These are phyloP conservation scores for Melanotaenia pygmaea DNA, from an alignment of 2,797 vertebrate species.

Conservation along the genomic window DNA sequence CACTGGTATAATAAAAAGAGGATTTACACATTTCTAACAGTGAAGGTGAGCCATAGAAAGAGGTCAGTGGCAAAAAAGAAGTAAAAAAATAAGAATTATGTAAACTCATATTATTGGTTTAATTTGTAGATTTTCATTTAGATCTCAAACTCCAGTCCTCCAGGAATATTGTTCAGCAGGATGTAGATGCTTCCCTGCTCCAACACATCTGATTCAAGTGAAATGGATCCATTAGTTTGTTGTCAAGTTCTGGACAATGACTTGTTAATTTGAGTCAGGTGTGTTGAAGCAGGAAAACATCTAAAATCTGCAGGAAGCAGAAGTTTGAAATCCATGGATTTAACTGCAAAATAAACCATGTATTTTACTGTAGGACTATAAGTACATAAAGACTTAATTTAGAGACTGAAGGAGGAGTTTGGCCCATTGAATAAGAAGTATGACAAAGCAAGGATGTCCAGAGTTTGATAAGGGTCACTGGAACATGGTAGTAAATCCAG, in stretches of 20 bases:
- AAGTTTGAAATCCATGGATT: too few species aligned
- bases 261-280: too few species aligned
- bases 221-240: too few species aligned
- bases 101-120: background rate
- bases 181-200: too few species aligned
- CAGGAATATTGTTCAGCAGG: too few species aligned
- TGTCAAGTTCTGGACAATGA: too few species aligned
- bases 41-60: background rate
- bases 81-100: background rate
- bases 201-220: too few species aligned
- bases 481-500: background rate
- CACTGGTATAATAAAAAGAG: slow-evolving; percentile 23
- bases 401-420: background rate
- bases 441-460: background rate
- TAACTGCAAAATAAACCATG: slow-evolving; percentile 5
- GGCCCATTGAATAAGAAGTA: background rate
- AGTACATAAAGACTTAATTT: slow-evolving; percentile 1
- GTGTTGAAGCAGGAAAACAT: too few species aligned
- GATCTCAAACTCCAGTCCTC: too few species aligned
- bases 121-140: background rate
- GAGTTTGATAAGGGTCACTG: background rate
- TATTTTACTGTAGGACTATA: background rate
- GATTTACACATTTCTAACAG: background rate
- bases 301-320: background rate
- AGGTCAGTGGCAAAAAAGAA: background rate